Percentiles rank a stretch among this genome's conserved stretches.
These are phyloP conservation scores for Helleia helle DNA, from an alignment of 2,888 invertebrate species.

Conservation along the genomic window DNA sequence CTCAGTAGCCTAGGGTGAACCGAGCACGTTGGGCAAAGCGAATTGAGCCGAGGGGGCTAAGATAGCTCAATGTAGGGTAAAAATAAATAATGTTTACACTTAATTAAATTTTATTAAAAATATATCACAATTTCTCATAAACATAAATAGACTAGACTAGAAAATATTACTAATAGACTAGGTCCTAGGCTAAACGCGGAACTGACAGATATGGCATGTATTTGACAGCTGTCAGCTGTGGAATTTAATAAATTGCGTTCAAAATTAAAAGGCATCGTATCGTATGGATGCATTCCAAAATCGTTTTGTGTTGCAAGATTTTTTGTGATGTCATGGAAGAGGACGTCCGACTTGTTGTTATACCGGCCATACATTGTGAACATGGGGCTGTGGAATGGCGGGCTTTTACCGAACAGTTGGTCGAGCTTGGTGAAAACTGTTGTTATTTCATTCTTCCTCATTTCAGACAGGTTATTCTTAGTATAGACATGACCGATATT, in stretches of 20 bases:
- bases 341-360: constrained; percentile 75
- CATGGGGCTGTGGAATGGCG: constrained; percentile 70
- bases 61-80: too few relatives aligned
- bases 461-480: constrained; percentile 63
- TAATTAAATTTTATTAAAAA: constrained; percentile 1
- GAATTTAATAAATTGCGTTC: constrained; percentile 38
- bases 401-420: constrained; percentile 78
- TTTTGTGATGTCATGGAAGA: constrained; percentile 77
- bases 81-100: too few relatives aligned
- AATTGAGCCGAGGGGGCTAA: too few relatives aligned
- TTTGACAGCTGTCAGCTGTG: constrained; percentile 31
- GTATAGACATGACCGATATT: constrained; percentile 79
- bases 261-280: constrained; percentile 49
- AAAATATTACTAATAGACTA: constrained; percentile 28
- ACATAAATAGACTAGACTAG: constrained; percentile 37
- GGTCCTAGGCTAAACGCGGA: constrained; percentile 33
- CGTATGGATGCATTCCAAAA: constrained; percentile 43
- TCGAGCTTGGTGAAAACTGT: constrained; percentile 81
- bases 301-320: constrained; percentile 37
- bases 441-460: constrained; percentile 79
- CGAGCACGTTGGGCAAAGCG: too few relatives aligned
- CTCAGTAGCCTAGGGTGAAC: too few relatives aligned
- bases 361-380: constrained; percentile 82
- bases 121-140: constrained; percentile 15
- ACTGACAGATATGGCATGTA: constrained; percentile 30